Evolutionary conservation across 2,797 vertebrate genomes (phyloP).

Genomic region (Columba guinea): DNA sequence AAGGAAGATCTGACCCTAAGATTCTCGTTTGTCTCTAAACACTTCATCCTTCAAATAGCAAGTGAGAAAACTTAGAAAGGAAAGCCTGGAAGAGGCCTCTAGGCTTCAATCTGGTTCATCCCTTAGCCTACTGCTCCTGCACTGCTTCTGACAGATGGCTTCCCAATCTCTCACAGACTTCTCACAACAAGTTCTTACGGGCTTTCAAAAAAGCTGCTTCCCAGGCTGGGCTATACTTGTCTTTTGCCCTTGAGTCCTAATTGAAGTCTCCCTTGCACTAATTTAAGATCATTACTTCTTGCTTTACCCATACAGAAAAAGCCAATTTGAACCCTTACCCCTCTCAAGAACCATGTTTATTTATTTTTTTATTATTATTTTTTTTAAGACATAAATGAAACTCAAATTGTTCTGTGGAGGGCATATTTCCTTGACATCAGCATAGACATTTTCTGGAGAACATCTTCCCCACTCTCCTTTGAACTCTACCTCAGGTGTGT

Average conservation of each 20-base stretch:
- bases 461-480: not conserved
- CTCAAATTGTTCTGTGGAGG: not conserved
- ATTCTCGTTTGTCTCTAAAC: not conserved
- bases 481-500: not conserved
- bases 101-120: not conserved
- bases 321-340: rapidly evolving
- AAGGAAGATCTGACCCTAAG: not conserved
- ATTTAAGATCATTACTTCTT: not conserved
- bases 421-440: not conserved
- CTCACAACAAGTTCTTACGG: not conserved
- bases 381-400: not conserved
- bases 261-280: not conserved
- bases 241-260: not conserved
- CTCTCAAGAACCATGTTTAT: not conserved
- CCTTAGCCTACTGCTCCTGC: not conserved
- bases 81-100: constrained; percentile 16
- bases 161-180: not conserved
- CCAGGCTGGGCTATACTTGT: not conserved
- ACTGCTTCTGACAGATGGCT: not conserved
- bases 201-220: not conserved
- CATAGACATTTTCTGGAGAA: not conserved
- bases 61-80: not conserved
- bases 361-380: not conserved
- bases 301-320: not conserved
- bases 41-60: not conserved